phyloP scores from a whole-genome alignment of 2,888 invertebrate species.

The Aleiodes alternator region DNA sequence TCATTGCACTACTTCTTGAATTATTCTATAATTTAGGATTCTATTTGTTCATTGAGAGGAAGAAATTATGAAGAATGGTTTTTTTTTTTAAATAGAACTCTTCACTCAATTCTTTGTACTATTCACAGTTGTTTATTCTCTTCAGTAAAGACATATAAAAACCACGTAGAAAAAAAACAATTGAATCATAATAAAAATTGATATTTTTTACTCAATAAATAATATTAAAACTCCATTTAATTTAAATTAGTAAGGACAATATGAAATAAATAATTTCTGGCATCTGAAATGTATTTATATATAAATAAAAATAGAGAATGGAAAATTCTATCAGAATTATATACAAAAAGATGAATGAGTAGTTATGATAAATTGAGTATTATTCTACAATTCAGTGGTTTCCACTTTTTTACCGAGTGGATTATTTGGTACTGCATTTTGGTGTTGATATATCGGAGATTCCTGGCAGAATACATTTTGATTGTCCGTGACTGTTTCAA shows the following conservation, averaged over 20 bases:
- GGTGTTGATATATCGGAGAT: slow-evolving; percentile 61
- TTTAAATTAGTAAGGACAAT: neutral
- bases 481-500: slow-evolving; percentile 69
- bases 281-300: slow-evolving; percentile 33
- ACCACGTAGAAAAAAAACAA: neutral
- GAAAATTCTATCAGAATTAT: slow-evolving; percentile 43
- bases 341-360: slow-evolving; percentile 47
- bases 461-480: slow-evolving; percentile 72
- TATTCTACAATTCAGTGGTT: slow-evolving; percentile 67
- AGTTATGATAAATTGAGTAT: neutral
- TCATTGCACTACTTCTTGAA: slow-evolving; percentile 8
- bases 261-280: slow-evolving; percentile 53
- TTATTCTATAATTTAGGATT: too few species aligned
- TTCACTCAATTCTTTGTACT: too few species aligned
- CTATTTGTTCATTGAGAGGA: too few species aligned
- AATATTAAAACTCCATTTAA: slow-evolving; percentile 28
- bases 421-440: slow-evolving; percentile 67
- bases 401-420: slow-evolving; percentile 72
- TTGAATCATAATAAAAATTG: neutral
- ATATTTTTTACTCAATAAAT: slow-evolving; percentile 25
- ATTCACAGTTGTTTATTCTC: neutral
- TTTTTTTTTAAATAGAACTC: too few species aligned
- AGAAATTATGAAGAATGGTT: too few species aligned
- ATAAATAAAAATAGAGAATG: slow-evolving; percentile 51
- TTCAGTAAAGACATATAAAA: neutral